These are phyloP conservation scores for Saxidomus purpurata DNA, from an alignment of 1,140 invertebrate genomes.

Conservation along the genomic window DNA sequence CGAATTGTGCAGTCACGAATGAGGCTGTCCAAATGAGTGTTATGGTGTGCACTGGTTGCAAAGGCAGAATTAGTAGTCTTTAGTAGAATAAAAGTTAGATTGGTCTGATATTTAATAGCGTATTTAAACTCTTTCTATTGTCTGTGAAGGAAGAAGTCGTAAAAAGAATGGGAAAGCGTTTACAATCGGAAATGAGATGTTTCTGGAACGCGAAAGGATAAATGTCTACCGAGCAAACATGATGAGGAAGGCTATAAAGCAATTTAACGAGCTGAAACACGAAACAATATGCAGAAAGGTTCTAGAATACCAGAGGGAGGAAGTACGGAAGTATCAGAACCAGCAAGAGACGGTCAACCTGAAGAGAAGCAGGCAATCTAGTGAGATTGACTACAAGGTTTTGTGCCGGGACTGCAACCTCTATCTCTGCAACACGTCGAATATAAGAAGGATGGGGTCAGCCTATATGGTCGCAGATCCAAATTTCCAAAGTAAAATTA, in stretches of 20 bases:
- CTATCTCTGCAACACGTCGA: not conserved
- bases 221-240: constrained; percentile 7
- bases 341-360: not conserved
- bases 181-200: not conserved
- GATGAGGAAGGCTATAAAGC: constrained; percentile 14
- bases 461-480: not conserved
- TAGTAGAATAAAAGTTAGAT: not conserved
- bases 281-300: not conserved
- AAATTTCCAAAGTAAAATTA: not conserved
- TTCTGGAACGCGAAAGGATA: not conserved
- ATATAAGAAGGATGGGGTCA: not conserved
- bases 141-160: not conserved
- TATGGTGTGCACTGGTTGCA: not conserved
- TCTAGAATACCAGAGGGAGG: not conserved
- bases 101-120: not conserved
- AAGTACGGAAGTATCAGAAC: not conserved
- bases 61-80: not conserved
- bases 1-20: not conserved
- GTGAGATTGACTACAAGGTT: not conserved
- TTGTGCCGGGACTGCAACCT: not conserved
- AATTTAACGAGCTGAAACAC: not conserved
- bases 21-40: not conserved
- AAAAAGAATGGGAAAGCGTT: not conserved
- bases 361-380: not conserved
- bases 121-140: not conserved